phyloP scores from a whole-genome alignment of 1,140 invertebrate species.

The Lutraria rhynchaena region DNA sequence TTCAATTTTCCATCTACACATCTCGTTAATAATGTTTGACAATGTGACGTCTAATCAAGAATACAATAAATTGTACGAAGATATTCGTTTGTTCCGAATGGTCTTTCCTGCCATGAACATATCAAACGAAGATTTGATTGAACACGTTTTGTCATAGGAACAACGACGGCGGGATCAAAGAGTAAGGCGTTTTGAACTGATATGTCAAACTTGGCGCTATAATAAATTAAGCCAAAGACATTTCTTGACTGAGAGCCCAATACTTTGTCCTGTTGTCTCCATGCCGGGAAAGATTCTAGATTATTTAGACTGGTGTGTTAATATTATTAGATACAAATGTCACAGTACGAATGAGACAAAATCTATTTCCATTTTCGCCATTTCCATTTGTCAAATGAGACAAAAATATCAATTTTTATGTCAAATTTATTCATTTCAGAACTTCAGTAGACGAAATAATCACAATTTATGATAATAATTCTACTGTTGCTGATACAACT shows the following conservation, averaged over 20 bases:
- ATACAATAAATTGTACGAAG: conserved; percentile 58
- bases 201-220: conserved; percentile 33
- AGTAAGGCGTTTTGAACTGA: conserved; percentile 26
- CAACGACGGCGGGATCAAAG: conserved; percentile 33
- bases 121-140: conserved; percentile 51
- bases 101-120: conserved; percentile 42
- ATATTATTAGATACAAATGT: too few relatives aligned
- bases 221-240: conserved; percentile 44
- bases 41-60: conserved; percentile 57
- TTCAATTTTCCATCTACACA: conserved; percentile 53
- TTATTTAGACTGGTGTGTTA: too few relatives aligned
- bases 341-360: too few relatives aligned
- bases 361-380: too few relatives aligned
- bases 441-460: too few relatives aligned
- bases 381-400: too few relatives aligned
- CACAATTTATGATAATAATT: too few relatives aligned
- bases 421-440: too few relatives aligned
- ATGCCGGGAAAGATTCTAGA: too few relatives aligned
- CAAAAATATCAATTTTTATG: too few relatives aligned
- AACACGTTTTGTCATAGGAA: conserved; percentile 37
- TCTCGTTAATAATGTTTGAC: conserved; percentile 61
- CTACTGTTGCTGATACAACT: too few relatives aligned
- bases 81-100: conserved; percentile 52
- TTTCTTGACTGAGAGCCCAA: not conserved
- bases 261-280: too few relatives aligned